These are phyloP conservation scores for Melinaea marsaeus DNA, from an alignment of 2,888 invertebrate species.

Conservation along the genomic window DNA sequence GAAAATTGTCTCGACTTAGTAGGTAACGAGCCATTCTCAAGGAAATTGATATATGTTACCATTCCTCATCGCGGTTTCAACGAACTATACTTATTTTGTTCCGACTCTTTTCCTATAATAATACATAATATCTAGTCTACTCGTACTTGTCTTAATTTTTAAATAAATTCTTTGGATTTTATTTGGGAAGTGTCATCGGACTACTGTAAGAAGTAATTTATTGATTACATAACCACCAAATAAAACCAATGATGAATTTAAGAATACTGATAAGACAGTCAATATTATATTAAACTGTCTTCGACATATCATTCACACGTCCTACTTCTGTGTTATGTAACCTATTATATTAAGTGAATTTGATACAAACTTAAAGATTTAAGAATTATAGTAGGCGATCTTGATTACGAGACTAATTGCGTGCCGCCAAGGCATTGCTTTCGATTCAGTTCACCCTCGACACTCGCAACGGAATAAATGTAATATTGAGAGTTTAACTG, in stretches of 20 bases:
- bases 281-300: no score
- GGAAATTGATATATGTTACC: constrained; percentile 53
- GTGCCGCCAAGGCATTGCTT: constrained; percentile 36
- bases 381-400: constrained; percentile 52
- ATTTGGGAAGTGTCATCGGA: no score
- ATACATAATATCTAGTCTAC: no score
- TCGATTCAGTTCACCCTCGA: constrained; percentile 39
- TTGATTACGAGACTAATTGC: constrained; percentile 62
- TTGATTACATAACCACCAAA: no score
- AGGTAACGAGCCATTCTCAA: constrained; percentile 41
- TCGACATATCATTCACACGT: no score
- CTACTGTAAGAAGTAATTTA: no score
- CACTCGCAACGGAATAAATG: constrained; percentile 38
- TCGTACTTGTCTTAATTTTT: no score
- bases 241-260: no score
- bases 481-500: constrained; percentile 22
- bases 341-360: constrained; percentile 12
- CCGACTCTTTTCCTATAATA: background rate
- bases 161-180: no score
- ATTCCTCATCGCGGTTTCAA: constrained; percentile 47
- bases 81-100: constrained; percentile 37
- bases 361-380: constrained; percentile 18
- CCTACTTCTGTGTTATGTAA: no score
- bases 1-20: constrained; percentile 47
- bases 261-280: no score